These are phyloP conservation scores for Chloebia gouldiae DNA, from an alignment of 2,113 vertebrate genomes.

Conservation along the genomic window DNA sequence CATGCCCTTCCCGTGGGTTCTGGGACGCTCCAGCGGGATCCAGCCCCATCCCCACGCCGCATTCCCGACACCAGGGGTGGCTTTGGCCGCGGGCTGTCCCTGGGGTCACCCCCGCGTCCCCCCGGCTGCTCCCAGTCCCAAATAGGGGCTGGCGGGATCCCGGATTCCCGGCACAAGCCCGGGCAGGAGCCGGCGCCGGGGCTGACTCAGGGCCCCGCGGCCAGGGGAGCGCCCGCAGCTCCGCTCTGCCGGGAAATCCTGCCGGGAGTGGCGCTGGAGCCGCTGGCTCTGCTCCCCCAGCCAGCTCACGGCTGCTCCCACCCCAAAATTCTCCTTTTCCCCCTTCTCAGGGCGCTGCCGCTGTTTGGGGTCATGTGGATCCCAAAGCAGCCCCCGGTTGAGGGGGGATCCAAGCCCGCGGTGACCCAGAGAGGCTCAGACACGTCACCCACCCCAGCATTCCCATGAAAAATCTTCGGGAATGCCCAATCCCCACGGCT, in stretches of 20 bases:
- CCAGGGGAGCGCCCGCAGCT: neutral
- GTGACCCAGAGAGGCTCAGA: neutral
- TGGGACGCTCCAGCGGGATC: fast-evolving
- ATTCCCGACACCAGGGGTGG: fast-evolving
- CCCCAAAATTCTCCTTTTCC: neutral
- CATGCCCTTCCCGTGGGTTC: fast-evolving
- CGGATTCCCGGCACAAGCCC: neutral
- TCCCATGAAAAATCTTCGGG: neutral
- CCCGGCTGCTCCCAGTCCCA: neutral
- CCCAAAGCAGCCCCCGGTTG: fast-evolving
- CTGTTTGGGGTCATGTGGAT: fast-evolving
- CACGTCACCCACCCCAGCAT: fast-evolving
- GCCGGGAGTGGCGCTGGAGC: neutral
- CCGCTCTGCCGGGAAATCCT: neutral
- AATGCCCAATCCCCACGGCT: neutral
- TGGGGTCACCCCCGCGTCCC: neutral
- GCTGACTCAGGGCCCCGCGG: conserved; percentile 44
- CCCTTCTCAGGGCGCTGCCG: neutral
- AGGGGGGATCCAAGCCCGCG: fast-evolving
- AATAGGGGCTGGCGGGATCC: neutral
- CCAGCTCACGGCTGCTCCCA: fast-evolving
- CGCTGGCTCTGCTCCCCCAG: neutral
- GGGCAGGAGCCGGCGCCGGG: neutral
- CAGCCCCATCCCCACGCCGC: neutral
- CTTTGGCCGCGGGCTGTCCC: neutral